Base-by-base conservation (phyloP, 2,888 invertebrate species). In the Idaea dimidiata region DNA sequence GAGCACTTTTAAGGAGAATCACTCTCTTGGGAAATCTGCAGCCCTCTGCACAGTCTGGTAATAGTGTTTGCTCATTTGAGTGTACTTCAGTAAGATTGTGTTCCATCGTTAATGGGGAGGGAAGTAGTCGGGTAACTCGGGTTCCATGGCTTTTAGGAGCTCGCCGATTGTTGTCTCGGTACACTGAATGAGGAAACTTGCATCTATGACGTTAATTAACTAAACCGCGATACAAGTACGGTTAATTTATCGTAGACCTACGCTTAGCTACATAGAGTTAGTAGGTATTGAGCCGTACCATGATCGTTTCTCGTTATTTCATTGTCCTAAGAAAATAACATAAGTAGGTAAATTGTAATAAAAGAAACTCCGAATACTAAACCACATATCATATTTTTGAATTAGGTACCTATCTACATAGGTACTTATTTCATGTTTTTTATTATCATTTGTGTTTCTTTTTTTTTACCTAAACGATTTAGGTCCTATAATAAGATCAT, bases 11-110 rank as follows among this genome's bases (percentile, higher is more conserved):
- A 84, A 88, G 83, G 84, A 80, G 83, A 87, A 90, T 87, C 76
- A 80, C 75, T 71, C 91, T 86, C 91, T 65, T 67, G 91, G 91
- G 91, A 91, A 91, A 91, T 91, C 88, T 89, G 83, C 82, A 80
- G 81, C 87, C 86, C 87, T 82, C 79, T 75, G 75, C 79, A 64
- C 71, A 70, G 73, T 73, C 81, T 84, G 84, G 83, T 91, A 89
- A 91, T 90, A 88, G 89, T 91, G 91, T 91, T 91, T 90, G 88
- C 83, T 88, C 89, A 87, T 91, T 89, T 88, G 82, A 91, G 91
- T 87, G 88, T 84, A 80, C 86, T 88, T 79, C 80, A 78, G 68
- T 72, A 72, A 82, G 84, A 84, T 88, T 88, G 84, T 86, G 82
- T 86, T 81, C 79, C 80, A 76, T 72, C 66, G 71, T 76, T 83